These are phyloP conservation scores for Ctenopoma kingsleyae DNA, from an alignment of 2,797 vertebrate species.

Conservation along the genomic window DNA sequence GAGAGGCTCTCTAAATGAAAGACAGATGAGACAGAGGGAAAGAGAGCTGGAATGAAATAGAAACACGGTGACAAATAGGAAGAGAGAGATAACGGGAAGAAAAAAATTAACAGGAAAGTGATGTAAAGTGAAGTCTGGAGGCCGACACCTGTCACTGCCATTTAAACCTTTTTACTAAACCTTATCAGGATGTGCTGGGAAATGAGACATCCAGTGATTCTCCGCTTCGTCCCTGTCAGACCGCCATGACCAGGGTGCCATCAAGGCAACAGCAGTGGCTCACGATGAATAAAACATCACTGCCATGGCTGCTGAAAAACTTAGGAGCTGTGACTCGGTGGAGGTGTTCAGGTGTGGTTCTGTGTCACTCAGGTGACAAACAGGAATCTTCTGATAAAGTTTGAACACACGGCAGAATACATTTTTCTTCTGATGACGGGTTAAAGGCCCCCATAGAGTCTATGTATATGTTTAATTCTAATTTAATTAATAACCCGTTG, in stretches of 20 bases:
- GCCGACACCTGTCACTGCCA: slow-evolving; percentile 77
- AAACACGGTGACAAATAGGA: slow-evolving; percentile 55
- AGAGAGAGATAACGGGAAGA: slow-evolving; percentile 50
- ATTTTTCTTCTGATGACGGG: too few relatives aligned
- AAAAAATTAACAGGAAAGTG: slow-evolving; percentile 68
- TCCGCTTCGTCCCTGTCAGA: slow-evolving; percentile 55
- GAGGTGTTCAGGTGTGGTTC: slow-evolving; percentile 24
- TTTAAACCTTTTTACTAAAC: slow-evolving; percentile 66
- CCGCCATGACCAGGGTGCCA: slow-evolving; percentile 21
- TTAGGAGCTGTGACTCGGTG: slow-evolving; percentile 17
- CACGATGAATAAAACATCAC: slow-evolving; percentile 69
- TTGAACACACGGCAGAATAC: not conserved
- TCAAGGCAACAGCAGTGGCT: slow-evolving; percentile 42
- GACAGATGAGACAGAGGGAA: slow-evolving; percentile 48
- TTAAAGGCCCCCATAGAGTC: too few relatives aligned
- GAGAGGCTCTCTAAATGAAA: slow-evolving; percentile 58
- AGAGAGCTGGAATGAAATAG: slow-evolving; percentile 44
- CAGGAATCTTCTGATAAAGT: not conserved
- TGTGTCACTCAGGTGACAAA: slow-evolving; percentile 27
- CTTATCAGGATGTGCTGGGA: slow-evolving; percentile 65
- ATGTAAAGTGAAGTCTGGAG: slow-evolving; percentile 77
- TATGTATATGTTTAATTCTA: too few relatives aligned
- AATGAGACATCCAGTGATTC: slow-evolving; percentile 65
- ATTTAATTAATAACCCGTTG: too few relatives aligned
- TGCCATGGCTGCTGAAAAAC: slow-evolving; percentile 9